Conservation (phyloP, 2,113 vertebrate species). For the Rhizomys pruinosus region DNA sequence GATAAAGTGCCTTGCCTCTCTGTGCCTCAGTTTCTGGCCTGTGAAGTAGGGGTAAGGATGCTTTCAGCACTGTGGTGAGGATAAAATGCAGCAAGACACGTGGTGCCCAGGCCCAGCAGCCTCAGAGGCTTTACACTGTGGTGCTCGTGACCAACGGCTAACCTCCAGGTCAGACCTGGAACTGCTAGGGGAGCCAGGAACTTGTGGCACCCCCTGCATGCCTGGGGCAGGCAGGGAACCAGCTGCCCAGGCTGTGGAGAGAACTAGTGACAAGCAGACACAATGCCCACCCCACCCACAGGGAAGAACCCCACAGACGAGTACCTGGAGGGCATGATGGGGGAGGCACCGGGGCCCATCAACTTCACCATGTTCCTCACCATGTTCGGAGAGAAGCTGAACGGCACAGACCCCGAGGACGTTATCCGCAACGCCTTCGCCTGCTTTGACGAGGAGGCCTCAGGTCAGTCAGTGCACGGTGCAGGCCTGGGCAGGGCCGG, state of each 20-base stretch:
- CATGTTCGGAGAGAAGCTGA: conserved; percentile 99
- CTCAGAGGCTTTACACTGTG: fast-evolving
- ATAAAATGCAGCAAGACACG: fast-evolving
- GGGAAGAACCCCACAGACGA: conserved; percentile 99
- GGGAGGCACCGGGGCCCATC: conserved; percentile 97
- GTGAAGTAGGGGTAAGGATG: background rate
- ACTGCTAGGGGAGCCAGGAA: background rate
- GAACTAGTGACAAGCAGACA: background rate
- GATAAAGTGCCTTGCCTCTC: background rate
- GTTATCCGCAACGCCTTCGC: conserved; percentile 99
- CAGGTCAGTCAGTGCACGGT: conserved; percentile 89
- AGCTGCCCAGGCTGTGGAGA: background rate
- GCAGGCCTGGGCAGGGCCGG: background rate
- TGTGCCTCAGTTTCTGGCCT: background rate
- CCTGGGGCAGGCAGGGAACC: background rate
- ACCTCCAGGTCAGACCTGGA: background rate
- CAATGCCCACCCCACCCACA: conserved; percentile 68
- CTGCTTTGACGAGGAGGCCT: conserved; percentile 97
- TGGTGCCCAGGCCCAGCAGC: fast-evolving
- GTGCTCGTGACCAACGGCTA: fast-evolving
- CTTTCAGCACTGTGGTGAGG: background rate
- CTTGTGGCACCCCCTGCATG: background rate
- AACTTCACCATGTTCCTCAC: conserved; percentile 99
- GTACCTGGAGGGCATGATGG: conserved; percentile 99
- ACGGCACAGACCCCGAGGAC: conserved; percentile 97